These are phyloP conservation scores for Panorpa germanica DNA, from an alignment of 2,888 invertebrate species.

Conservation along the genomic window DNA sequence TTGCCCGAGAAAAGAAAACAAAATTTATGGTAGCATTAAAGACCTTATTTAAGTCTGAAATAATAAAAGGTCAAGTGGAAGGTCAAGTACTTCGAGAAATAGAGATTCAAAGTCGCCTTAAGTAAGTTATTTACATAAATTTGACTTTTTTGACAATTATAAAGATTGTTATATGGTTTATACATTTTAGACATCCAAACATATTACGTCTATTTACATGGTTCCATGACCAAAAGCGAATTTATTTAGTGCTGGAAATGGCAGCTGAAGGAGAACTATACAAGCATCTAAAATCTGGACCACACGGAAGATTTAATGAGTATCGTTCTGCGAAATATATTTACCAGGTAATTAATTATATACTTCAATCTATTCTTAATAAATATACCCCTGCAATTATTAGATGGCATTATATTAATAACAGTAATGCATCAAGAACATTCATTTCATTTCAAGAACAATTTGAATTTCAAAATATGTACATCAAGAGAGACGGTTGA, in stretches of 20 bases:
- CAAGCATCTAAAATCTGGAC: slow-evolving; percentile 47
- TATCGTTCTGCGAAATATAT: slow-evolving; percentile 57
- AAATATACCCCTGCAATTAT: no score
- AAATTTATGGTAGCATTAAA: slow-evolving; percentile 63
- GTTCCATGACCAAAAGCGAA: slow-evolving; percentile 72
- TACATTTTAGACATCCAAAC: slow-evolving; percentile 60
- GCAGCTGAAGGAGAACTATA: slow-evolving; percentile 77
- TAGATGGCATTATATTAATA: no score
- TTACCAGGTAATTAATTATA: no score
- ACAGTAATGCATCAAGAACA: no score
- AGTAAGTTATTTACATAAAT: no score
- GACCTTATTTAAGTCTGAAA: slow-evolving; percentile 65
- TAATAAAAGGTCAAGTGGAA: slow-evolving; percentile 54
- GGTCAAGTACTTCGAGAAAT: slow-evolving; percentile 78
- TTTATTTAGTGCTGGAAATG: slow-evolving; percentile 78
- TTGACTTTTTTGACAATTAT: slow-evolving; percentile 1
- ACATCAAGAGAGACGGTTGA: no score
- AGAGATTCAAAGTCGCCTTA: slow-evolving; percentile 72
- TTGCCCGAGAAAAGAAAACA: slow-evolving; percentile 65
- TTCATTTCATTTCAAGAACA: no score
- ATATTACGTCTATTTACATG: slow-evolving; percentile 70
- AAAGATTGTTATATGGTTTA: no score
- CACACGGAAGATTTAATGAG: slow-evolving; percentile 43
- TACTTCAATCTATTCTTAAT: no score
- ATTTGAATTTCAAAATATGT: no score